phyloP scores from a whole-genome alignment of 2,797 vertebrate species.

The Capromys pilorides region DNA sequence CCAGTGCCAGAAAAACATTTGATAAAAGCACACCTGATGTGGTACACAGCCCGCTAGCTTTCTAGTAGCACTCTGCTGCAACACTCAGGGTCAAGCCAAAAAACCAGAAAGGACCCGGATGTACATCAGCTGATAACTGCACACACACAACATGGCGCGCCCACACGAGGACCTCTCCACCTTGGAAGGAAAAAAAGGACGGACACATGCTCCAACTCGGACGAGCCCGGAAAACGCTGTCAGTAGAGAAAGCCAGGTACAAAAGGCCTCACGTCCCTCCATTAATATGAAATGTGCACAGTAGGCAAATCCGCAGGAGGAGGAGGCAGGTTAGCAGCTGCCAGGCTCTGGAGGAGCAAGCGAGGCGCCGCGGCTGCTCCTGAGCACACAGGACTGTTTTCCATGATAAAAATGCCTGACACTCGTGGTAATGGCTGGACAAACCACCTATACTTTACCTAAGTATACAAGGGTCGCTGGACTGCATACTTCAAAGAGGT shows the following conservation, averaged over 20 bases:
- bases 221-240: neutral
- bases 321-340: neutral
- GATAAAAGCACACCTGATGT: too few species aligned
- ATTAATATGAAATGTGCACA: neutral
- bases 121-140: neutral
- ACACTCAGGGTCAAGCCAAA: neutral
- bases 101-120: too few species aligned
- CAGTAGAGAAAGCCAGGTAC: slow-evolving; percentile 9
- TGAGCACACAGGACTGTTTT: neutral
- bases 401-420: neutral
- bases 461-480: neutral
- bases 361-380: too few species aligned
- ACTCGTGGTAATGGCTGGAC: neutral
- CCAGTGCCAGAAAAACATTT: neutral
- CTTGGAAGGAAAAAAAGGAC: neutral
- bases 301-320: neutral
- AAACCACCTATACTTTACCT: neutral
- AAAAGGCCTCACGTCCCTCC: neutral
- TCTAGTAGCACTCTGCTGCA: neutral
- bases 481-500: neutral
- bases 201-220: neutral
- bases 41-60: neutral
- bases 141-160: slow-evolving; percentile 1
- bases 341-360: neutral
- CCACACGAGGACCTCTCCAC: neutral